phyloP scores from a whole-genome alignment of 2,888 invertebrate genomes.

The Buathra laborator region DNA sequence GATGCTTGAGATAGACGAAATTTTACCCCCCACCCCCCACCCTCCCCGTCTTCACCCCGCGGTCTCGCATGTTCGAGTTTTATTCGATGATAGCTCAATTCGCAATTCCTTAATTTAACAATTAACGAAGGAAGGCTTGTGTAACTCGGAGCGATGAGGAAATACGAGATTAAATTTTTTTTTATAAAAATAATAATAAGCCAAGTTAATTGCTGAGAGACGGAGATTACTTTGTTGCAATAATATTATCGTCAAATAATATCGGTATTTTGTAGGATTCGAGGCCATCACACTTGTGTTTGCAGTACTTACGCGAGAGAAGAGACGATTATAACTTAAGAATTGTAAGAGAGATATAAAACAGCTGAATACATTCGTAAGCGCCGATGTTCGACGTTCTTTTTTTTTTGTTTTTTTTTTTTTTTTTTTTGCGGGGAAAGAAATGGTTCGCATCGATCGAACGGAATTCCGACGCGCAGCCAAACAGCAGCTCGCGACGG shows the following conservation, averaged over 20 bases:
- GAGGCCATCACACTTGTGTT: neutral
- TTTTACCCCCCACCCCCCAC: neutral
- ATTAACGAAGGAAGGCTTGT: constrained; percentile 14
- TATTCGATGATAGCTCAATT: constrained; percentile 50
- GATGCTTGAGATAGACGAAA: constrained; percentile 37
- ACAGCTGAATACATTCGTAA: constrained; percentile 12
- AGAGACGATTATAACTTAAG: neutral
- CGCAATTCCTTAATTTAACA: constrained; percentile 45
- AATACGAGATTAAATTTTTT: neutral
- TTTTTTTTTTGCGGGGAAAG: neutral
- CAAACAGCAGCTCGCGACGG: constrained; percentile 2
- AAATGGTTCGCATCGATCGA: constrained; percentile 49
- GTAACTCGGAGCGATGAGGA: neutral
- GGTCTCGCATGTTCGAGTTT: constrained; percentile 33
- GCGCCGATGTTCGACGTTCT: neutral
- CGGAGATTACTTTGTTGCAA: neutral
- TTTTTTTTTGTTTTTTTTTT: too few species aligned
- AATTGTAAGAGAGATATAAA: neutral
- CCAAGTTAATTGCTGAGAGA: neutral
- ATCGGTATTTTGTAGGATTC: neutral
- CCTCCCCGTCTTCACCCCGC: neutral
- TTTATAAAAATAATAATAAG: neutral
- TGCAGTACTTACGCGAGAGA: neutral
- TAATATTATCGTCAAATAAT: constrained; percentile 16
- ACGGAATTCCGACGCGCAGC: constrained; percentile 27